Percentiles rank a stretch among this genome's conserved stretches.
These are phyloP conservation scores for Epinephelus coioides DNA, from an alignment of 2,797 vertebrate species.

Conservation along the genomic window DNA sequence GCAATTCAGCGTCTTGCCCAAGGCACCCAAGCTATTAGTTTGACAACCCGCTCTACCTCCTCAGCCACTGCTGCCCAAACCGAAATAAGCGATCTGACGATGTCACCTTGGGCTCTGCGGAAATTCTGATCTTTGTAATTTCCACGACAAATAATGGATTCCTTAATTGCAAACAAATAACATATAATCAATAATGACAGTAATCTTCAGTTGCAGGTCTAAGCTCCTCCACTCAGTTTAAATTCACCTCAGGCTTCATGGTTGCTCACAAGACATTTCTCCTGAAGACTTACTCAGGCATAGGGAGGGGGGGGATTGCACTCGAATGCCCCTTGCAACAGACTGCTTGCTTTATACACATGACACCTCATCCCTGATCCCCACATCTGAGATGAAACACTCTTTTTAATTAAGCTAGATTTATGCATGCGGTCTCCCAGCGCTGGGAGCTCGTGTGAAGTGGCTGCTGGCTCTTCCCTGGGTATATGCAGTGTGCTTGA, in stretches of 20 bases:
- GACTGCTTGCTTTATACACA: slow-evolving; percentile 50
- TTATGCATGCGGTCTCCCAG: slow-evolving; percentile 61
- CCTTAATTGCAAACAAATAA: not conserved
- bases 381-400: slow-evolving; percentile 68
- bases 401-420: slow-evolving; percentile 74
- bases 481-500: slow-evolving; percentile 54
- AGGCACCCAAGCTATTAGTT: not conserved
- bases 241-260: not conserved
- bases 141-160: not conserved
- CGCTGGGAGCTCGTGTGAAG: slow-evolving; percentile 62
- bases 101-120: not conserved
- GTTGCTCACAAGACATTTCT: slow-evolving; percentile 9
- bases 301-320: too few species aligned
- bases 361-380: slow-evolving; percentile 54
- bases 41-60: not conserved
- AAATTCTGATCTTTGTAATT: not conserved
- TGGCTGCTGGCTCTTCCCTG: slow-evolving; percentile 66
- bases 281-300: slow-evolving; percentile 5
- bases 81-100: not conserved
- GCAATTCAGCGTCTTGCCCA: not conserved
- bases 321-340: slow-evolving; percentile 46
- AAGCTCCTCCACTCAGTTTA: not conserved
- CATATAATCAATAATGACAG: too few species aligned
- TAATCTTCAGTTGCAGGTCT: not conserved
- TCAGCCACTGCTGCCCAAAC: not conserved